Evolutionary conservation across 2,113 vertebrate species (phyloP), one percentile per base, ranked within the genome.

Genomic region (Mugil cephalus): DNA sequence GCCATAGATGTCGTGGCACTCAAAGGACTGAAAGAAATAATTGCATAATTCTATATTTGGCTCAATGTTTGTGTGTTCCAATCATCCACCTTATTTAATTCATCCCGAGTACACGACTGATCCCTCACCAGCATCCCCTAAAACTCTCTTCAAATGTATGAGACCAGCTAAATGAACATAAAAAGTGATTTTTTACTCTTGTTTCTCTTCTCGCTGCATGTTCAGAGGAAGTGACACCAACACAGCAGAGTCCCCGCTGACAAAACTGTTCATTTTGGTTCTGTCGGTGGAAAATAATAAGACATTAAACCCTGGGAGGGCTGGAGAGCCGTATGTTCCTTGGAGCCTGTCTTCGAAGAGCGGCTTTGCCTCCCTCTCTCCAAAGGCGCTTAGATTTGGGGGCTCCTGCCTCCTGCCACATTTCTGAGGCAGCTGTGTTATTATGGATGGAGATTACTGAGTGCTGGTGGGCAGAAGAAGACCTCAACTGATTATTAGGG

Each of bases 221-320:
- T 21, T 36, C 30, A 18, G 66, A 74, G 77, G 78, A 85, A 83
- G 79, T 76, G 84, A 84, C 84, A 85, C 76, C 38, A 79, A 48
- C 72, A 42, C 62, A 59, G 42, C 52, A 15, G 76, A 4, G 21
- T 63, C 65, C 82, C 80, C 2, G 73, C 82, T 83, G 86, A 91
- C 78, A 90, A 82, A 84, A 85, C 71, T 63, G 66, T 80, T 90
- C 81, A 74, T 83, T 93, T 86, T 83, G 78, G 68, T 80, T 14
- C 56, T 14, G 60, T 82, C 69, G 77, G 74, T 66, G 64, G 79
- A 74, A 90, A 93, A 92, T 89, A 88, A 87, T 79, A 88, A 93
- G 89, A 88, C 84, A 86, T 89, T 89, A 91, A 87, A 89, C 88
- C 84, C 74, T 71, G 71, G 86, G 89, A 86, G 91, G 82, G 84